Evolutionary conservation across 2,888 invertebrate genomes (phyloP).

Genomic region (Leptarthrus brevirostris): DNA sequence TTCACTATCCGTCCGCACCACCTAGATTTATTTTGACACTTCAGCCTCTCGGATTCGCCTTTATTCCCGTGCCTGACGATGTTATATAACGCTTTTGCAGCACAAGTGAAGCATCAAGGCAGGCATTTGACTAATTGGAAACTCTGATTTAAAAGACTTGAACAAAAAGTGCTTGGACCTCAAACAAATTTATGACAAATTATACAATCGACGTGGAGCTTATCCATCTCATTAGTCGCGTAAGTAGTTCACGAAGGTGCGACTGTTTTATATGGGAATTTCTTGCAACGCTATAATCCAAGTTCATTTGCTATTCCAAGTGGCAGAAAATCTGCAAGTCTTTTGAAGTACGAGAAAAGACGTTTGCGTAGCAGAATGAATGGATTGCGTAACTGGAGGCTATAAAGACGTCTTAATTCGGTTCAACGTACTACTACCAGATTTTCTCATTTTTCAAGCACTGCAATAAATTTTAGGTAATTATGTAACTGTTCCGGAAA

Average conservation of each 20-base stretch:
- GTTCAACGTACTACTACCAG: background rate
- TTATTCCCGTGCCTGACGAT: too few relatives aligned
- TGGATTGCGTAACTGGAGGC: background rate
- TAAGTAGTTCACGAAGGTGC: background rate
- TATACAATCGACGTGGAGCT: slow-evolving; percentile 28
- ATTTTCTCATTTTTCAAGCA: background rate
- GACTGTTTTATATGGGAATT: slow-evolving; percentile 22
- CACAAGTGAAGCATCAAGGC: too few relatives aligned
- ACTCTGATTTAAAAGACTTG: slow-evolving; percentile 20
- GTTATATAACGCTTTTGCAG: too few relatives aligned
- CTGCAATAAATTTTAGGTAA: background rate
- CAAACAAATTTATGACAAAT: slow-evolving; percentile 25
- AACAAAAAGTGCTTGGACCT: background rate
- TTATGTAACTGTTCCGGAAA: background rate
- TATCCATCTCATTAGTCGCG: slow-evolving; percentile 13
- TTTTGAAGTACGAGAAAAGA: background rate
- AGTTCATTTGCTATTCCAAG: slow-evolving; percentile 24
- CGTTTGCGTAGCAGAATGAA: background rate
- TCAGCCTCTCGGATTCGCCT: background rate
- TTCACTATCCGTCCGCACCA: background rate
- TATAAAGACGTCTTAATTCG: background rate
- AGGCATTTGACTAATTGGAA: slow-evolving; percentile 19
- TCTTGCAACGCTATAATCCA: slow-evolving; percentile 2
- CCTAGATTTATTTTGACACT: background rate
- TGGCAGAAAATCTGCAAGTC: background rate